These are phyloP conservation scores for Criorhina ranunculi DNA, from an alignment of 2,888 invertebrate genomes.

Conservation along the genomic window DNA sequence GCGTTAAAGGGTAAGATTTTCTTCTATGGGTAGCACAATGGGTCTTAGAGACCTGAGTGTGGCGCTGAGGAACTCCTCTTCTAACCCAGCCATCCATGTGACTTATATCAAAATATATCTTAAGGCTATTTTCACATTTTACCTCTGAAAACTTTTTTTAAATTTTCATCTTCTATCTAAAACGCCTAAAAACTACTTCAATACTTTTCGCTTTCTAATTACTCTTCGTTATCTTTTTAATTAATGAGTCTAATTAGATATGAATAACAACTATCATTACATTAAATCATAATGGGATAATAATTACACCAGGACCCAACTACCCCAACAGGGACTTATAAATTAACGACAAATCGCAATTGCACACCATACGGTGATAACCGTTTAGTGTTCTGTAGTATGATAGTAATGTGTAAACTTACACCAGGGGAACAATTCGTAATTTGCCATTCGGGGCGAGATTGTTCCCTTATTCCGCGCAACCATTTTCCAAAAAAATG, in stretches of 20 bases:
- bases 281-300: constrained; percentile 47
- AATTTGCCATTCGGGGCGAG: constrained; percentile 63
- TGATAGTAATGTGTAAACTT: constrained; percentile 52
- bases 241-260: constrained; percentile 58
- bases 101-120: too few relatives aligned
- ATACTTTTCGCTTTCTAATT: constrained; percentile 14
- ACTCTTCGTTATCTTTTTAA: constrained; percentile 37
- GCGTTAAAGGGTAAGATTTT: too few relatives aligned
- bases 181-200: not conserved
- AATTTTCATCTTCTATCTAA: not conserved
- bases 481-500: not conserved
- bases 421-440: constrained; percentile 50
- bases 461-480: constrained; percentile 42
- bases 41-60: too few relatives aligned
- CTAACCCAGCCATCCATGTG: too few relatives aligned
- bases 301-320: constrained; percentile 19
- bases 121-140: too few relatives aligned
- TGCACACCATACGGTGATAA: constrained; percentile 38
- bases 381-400: constrained; percentile 27
- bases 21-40: too few relatives aligned
- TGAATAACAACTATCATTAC: constrained; percentile 43
- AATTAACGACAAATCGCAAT: constrained; percentile 52
- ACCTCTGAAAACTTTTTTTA: not conserved
- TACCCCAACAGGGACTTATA: constrained; percentile 3
- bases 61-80: too few relatives aligned